Evolutionary conservation across 2,797 vertebrate species (phyloP).

Genomic region (Cyclopterus lumpus): DNA sequence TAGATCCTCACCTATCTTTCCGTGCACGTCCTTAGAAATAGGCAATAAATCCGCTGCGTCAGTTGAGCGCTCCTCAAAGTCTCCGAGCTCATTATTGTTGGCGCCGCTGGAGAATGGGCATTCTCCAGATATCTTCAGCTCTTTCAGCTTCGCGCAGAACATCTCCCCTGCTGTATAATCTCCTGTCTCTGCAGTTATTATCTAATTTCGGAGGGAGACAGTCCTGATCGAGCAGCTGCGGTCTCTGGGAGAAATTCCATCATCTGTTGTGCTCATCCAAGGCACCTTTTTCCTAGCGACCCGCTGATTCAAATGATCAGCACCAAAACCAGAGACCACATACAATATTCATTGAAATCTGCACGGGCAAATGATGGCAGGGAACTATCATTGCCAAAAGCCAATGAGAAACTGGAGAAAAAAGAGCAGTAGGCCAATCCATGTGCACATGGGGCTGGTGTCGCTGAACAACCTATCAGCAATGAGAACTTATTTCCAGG

Average conservation of each 20-base stretch:
- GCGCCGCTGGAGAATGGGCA: conserved; percentile 93
- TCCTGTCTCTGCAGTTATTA: conserved; percentile 40
- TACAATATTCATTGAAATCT: conserved; percentile 79
- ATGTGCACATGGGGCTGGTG: conserved; percentile 71
- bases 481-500: conserved; percentile 72
- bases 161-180: conserved; percentile 78
- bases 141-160: conserved; percentile 98
- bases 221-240: conserved; percentile 62
- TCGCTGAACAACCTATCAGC: conserved; percentile 75
- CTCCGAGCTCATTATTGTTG: conserved; percentile 81
- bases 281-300: conserved; percentile 37
- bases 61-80: conserved; percentile 81
- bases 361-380: conserved; percentile 73
- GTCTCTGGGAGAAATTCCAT: conserved; percentile 68
- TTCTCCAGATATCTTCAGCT: conserved; percentile 94
- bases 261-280: conserved; percentile 66
- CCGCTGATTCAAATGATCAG: conserved; percentile 66
- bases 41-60: conserved; percentile 77
- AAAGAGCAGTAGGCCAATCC: conserved; percentile 77
- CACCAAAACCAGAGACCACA: conserved; percentile 61
- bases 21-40: conserved; percentile 85
- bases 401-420: conserved; percentile 77
- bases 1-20: conserved; percentile 76
- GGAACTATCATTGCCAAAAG: conserved; percentile 66
- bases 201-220: conserved; percentile 60